Percentiles rank a stretch among this genome's conserved stretches.
Evolutionary conservation across 2,797 vertebrate genomes (phyloP).

Genomic region (Momotus momota): DNA sequence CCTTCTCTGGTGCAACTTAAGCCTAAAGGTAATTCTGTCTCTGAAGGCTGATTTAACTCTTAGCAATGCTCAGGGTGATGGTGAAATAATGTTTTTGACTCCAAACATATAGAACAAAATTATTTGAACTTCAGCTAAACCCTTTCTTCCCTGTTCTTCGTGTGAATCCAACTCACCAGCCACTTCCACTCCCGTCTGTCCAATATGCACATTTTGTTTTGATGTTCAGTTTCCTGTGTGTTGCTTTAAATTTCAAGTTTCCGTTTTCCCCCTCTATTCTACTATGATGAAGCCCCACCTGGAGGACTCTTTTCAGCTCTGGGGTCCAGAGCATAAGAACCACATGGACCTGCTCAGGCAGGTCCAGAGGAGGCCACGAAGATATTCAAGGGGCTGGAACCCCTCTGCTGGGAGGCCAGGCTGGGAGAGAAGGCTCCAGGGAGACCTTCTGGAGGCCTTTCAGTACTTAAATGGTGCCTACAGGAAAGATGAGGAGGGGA

Average conservation of each 20-base stretch:
- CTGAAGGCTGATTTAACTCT: neutral
- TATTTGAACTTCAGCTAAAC: neutral
- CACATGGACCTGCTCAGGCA: neutral
- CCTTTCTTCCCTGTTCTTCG: rapidly evolving
- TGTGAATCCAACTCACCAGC: neutral
- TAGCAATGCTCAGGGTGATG: neutral
- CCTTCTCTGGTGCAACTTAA: too few species aligned
- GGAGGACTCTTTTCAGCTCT: neutral
- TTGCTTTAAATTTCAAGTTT: neutral
- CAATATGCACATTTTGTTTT: neutral
- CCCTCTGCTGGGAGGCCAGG: neutral
- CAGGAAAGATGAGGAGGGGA: neutral
- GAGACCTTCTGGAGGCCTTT: neutral
- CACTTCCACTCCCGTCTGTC: neutral
- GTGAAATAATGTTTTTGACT: neutral
- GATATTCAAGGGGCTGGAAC: neutral
- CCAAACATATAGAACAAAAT: neutral
- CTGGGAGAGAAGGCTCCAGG: neutral
- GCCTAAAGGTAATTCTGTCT: neutral
- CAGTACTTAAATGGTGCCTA: too few species aligned
- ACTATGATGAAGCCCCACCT: neutral
- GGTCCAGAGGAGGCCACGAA: neutral
- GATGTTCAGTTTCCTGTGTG: rapidly evolving
- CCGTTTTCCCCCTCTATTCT: neutral
- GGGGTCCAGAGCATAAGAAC: neutral